Evolutionary conservation across 2,888 invertebrate genomes (phyloP).

Genomic region (Nephrotoma guestfalica): DNA sequence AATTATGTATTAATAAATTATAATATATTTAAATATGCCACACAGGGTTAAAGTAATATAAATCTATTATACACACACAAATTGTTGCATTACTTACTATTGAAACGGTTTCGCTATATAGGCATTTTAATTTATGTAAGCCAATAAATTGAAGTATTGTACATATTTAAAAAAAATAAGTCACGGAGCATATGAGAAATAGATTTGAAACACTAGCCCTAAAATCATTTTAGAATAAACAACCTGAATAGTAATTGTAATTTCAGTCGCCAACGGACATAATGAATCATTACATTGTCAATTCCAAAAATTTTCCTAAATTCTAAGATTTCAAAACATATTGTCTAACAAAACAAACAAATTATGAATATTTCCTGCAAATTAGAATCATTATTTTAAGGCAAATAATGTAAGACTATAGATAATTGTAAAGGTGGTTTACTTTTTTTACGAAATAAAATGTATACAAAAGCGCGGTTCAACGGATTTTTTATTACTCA

Average conservation of each 20-base stretch:
- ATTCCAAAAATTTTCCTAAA: too few species aligned
- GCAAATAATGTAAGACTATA: neutral
- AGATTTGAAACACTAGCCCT: too few species aligned
- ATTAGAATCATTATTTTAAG: neutral
- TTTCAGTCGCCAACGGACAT: too few species aligned
- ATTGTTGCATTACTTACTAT: neutral
- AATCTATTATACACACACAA: neutral
- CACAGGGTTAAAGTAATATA: neutral
- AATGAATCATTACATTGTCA: too few species aligned
- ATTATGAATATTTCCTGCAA: neutral
- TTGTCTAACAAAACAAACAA: neutral
- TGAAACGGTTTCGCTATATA: neutral
- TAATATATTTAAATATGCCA: neutral
- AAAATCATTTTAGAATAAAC: too few species aligned
- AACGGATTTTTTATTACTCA: neutral
- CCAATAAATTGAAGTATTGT: neutral
- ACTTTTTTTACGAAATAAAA: neutral
- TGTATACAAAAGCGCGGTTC: neutral
- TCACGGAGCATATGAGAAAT: too few species aligned
- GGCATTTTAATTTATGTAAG: neutral
- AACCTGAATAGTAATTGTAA: too few species aligned
- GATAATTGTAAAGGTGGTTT: neutral
- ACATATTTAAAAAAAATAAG: too few species aligned
- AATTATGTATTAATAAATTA: too few species aligned
- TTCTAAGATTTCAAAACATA: too few species aligned